These are phyloP conservation scores for Drosophila lini DNA, from an alignment of 1,140 invertebrate genomes.

Conservation along the genomic window DNA sequence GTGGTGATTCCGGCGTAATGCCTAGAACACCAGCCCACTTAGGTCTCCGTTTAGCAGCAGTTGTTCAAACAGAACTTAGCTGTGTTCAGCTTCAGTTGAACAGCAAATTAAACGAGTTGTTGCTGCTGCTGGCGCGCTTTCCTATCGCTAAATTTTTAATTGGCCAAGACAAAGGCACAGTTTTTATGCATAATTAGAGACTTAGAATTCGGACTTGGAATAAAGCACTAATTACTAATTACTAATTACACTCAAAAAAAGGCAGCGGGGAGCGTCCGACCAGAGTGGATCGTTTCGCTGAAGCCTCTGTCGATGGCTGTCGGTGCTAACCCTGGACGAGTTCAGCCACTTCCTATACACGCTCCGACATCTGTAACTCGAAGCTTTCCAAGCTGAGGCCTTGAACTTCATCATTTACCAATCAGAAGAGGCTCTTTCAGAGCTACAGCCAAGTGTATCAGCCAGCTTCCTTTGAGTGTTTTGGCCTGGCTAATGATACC, in stretches of 20 bases:
- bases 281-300: conserved; percentile 4
- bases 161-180: conserved; percentile 59
- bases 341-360: not conserved
- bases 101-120: conserved; percentile 19
- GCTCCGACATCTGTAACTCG: not conserved
- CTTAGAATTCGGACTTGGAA: conserved; percentile 40
- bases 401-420: conserved; percentile 1
- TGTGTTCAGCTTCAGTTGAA: conserved; percentile 45
- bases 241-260: conserved; percentile 4
- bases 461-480: conserved; percentile 20
- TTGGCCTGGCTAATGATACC: conserved; percentile 1
- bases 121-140: conserved; percentile 9
- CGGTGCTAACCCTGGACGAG: conserved; percentile 10
- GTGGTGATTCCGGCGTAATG: conserved; percentile 6
- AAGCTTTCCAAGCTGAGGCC: not conserved
- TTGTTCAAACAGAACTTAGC: conserved; percentile 39
- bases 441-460: not conserved
- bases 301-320: not conserved
- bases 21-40: conserved; percentile 28
- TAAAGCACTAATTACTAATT: conserved; percentile 5
- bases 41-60: conserved; percentile 61
- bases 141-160: conserved; percentile 41
- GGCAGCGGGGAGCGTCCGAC: not conserved
- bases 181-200: conserved; percentile 72
- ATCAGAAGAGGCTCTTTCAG: too few relatives aligned